Evolutionary conservation across 2,113 vertebrate species (phyloP).

Genomic region (Diglossa brunneiventris): DNA sequence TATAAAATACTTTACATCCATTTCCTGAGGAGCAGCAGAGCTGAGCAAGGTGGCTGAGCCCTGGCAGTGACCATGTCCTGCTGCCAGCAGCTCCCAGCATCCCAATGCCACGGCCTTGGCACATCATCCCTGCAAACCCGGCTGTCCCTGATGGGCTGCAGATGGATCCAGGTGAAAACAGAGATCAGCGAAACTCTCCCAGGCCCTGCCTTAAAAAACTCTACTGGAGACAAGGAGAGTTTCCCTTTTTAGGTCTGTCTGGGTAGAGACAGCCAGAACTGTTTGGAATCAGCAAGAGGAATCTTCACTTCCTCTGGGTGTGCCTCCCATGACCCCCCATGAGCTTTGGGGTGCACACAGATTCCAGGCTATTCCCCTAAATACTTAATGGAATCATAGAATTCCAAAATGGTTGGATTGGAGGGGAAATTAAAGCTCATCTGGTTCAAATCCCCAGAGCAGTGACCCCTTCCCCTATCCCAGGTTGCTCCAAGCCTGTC

Average conservation of each 20-base stretch:
- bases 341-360: fast-evolving
- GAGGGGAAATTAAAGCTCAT: not conserved
- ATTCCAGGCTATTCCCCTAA: not conserved
- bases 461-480: not conserved
- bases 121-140: not conserved
- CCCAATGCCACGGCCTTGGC: not conserved
- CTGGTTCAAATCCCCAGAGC: not conserved
- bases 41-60: not conserved
- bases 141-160: not conserved
- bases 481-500: fast-evolving
- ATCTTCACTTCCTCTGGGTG: fast-evolving
- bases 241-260: not conserved
- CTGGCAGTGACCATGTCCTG: fast-evolving
- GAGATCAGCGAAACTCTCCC: not conserved
- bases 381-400: not conserved
- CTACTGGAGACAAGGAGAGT: not conserved
- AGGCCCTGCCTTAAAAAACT: not conserved
- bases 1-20: not conserved
- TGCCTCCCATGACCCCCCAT: fast-evolving
- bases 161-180: not conserved
- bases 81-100: not conserved
- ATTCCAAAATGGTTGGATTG: not conserved
- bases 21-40: not conserved
- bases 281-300: not conserved
- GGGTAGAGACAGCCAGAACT: not conserved